Evolutionary conservation across 2,113 vertebrate species (phyloP).

Genomic region (Charadrius vociferus): DNA sequence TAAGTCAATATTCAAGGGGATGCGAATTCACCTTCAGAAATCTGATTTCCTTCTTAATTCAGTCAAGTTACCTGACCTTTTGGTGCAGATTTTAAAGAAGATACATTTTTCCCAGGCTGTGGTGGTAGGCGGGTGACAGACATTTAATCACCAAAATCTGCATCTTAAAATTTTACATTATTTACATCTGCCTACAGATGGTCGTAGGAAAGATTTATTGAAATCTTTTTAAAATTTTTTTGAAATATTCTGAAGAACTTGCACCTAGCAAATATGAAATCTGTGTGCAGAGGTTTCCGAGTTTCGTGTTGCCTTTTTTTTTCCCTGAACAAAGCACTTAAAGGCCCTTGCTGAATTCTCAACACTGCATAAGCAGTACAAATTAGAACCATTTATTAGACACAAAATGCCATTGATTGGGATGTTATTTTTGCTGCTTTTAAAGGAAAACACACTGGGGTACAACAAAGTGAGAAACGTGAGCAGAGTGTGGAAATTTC

Average conservation of each 20-base stretch:
- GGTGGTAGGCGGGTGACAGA: conserved; percentile 13
- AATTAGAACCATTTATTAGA: background rate
- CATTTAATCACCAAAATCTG: background rate
- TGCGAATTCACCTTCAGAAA: background rate
- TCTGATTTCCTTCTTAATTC: background rate
- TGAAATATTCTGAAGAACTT: background rate
- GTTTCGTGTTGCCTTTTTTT: background rate
- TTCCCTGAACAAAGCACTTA: background rate
- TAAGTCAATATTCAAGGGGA: background rate
- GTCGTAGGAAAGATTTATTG: background rate
- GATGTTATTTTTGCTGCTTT: background rate
- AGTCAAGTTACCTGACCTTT: conserved; percentile 11
- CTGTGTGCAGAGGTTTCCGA: background rate
- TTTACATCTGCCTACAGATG: conserved; percentile 15
- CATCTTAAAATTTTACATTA: background rate
- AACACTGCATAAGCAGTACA: background rate
- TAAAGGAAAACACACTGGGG: background rate
- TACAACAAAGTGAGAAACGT: background rate
- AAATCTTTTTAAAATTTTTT: background rate
- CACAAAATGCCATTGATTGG: background rate
- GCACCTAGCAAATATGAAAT: background rate
- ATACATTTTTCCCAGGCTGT: background rate
- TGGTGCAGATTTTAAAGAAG: background rate
- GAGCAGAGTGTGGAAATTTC: background rate
- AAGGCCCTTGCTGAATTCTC: background rate